These are phyloP conservation scores for Morelia viridis DNA, from an alignment of 2,797 vertebrate genomes.

Conservation along the genomic window DNA sequence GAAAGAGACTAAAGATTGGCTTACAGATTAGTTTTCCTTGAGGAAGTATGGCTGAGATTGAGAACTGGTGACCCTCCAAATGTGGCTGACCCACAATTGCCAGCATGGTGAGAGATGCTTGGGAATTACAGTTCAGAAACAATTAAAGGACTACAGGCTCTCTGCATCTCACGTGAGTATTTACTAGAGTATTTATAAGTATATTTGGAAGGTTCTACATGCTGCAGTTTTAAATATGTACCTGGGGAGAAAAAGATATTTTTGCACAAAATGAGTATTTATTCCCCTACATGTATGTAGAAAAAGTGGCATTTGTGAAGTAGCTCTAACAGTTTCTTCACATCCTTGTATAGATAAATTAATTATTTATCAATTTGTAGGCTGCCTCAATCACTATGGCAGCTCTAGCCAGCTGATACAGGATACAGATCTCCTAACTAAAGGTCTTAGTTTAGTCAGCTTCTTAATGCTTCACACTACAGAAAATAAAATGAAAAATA, in stretches of 20 bases:
- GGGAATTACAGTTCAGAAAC: too few species aligned
- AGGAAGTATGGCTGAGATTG: too few species aligned
- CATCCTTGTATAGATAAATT: neutral
- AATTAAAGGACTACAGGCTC: too few species aligned
- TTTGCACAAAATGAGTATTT: neutral
- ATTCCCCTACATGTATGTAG: neutral
- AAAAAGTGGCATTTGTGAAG: neutral
- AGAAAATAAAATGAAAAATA: slow-evolving; percentile 61
- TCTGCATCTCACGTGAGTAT: too few species aligned
- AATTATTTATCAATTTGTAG: neutral
- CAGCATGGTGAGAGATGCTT: neutral
- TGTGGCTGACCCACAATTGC: neutral
- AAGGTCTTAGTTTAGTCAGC: slow-evolving; percentile 64
- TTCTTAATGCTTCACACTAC: slow-evolving; percentile 73
- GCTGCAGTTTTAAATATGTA: neutral
- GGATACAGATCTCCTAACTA: slow-evolving; percentile 38
- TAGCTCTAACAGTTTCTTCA: neutral
- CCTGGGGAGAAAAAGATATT: neutral
- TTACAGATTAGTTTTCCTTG: too few species aligned
- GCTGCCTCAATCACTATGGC: neutral
- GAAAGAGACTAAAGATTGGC: too few species aligned
- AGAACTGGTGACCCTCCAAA: neutral
- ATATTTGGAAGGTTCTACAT: neutral
- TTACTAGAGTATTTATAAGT: too few species aligned
- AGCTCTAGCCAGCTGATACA: neutral